Percentiles rank a stretch among this genome's conserved stretches.
Evolutionary conservation across 2,797 vertebrate genomes (phyloP).

Genomic region (Prionace glauca): DNA sequence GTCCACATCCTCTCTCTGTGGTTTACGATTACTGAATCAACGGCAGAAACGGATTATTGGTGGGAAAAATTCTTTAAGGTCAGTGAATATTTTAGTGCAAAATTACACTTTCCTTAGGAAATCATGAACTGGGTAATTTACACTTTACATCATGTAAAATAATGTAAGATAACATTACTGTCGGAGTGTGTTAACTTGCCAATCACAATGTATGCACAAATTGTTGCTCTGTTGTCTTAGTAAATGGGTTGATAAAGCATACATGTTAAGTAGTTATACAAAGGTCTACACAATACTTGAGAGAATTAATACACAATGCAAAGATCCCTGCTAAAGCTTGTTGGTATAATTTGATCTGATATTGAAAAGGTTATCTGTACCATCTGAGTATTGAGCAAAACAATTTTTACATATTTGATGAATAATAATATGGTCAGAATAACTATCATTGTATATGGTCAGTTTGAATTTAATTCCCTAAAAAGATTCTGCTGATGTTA

Average conservation of each 20-base stretch:
- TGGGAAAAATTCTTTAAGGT: constrained; percentile 89
- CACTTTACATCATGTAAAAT: background rate
- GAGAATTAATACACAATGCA: background rate
- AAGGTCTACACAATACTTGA: background rate
- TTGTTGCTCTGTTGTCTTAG: background rate
- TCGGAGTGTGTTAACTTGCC: background rate
- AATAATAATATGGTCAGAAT: background rate
- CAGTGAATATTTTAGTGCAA: constrained; percentile 49
- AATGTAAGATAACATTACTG: background rate
- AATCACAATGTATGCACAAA: background rate
- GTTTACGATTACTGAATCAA: constrained; percentile 72
- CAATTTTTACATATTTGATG: background rate
- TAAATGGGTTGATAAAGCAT: background rate
- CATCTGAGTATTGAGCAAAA: background rate
- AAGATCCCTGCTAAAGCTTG: background rate
- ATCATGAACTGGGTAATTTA: background rate
- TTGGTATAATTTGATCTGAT: background rate
- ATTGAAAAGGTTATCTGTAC: background rate
- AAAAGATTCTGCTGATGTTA: background rate
- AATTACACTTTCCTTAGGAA: background rate
- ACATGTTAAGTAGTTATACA: background rate
- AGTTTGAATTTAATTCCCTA: background rate
- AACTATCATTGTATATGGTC: background rate
- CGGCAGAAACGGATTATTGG: constrained; percentile 93
- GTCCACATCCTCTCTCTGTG: constrained; percentile 69